A percentile compares a stretch with the other conserved stretches of the same genome.
Conservation (phyloP, 2,888 invertebrate species). For the Muschampia plurimacula region DNA sequence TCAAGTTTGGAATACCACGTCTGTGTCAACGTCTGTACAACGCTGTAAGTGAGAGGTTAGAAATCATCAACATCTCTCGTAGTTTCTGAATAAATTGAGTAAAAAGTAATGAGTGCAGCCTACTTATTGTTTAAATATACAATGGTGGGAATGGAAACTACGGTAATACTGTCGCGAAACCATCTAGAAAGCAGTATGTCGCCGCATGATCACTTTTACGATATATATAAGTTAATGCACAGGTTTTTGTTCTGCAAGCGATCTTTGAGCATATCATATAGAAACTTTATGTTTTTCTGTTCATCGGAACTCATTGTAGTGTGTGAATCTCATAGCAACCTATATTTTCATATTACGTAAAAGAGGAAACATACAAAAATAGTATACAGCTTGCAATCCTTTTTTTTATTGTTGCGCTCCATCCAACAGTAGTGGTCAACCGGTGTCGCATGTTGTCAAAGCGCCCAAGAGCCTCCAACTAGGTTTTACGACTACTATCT, state of each 20-base stretch:
- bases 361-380: background rate
- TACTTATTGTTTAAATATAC: conserved; percentile 26
- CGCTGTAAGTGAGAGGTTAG: conserved; percentile 21
- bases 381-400: too few relatives aligned
- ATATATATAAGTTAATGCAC: background rate
- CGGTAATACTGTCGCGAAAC: conserved; percentile 20
- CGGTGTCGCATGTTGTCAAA: too few relatives aligned
- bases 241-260: conserved; percentile 17
- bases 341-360: background rate
- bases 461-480: too few relatives aligned
- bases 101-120: conserved; percentile 29
- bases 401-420: too few relatives aligned
- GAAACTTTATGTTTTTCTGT: background rate
- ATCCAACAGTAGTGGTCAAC: too few relatives aligned
- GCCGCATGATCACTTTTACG: conserved; percentile 15
- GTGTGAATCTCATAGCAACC: background rate
- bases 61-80: conserved; percentile 21
- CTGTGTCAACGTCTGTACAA: background rate
- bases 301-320: background rate
- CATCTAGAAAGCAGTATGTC: conserved; percentile 25
- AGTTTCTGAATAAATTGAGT: conserved; percentile 13
- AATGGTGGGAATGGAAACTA: conserved; percentile 33
- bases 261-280: background rate
- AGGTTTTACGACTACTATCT: too few relatives aligned
- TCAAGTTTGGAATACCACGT: too few relatives aligned